Base-by-base conservation (phyloP, 2,888 invertebrate genomes). In the Tinea trinotella region DNA sequence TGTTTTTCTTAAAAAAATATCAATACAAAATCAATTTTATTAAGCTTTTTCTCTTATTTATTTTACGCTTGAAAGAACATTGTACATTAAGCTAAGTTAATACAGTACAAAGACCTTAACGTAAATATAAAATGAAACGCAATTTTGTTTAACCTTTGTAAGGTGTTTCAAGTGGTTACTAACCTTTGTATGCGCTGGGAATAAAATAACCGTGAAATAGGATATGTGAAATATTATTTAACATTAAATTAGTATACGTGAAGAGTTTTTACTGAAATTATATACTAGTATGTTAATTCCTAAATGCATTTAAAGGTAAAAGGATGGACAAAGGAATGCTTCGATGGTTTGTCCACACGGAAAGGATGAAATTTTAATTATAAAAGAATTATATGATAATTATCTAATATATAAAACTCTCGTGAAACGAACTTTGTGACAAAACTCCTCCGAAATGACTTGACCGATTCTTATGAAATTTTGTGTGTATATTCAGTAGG, bases 71-170 rank as follows among this genome's bases (percentile, higher is more conserved):
- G 7, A 30, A 30, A 40, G 24, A 40, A 40, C 7, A 44, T 44
- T 12, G 12, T 36, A 36, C 12, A 12, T 36, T 36, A 5, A 36
- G 10, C 36, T 36, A 12, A 36, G 36, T 36, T 36, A 36, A 36
- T 46, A 18, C 22, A 50, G 50, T 50, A 24, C 50, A 50, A 50
- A 22, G 50, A 50, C 24, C 50, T 50, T 13, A 13, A 24, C 50
- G 18, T 24, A 13, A 50, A 50, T 50, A 24, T 50, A 50, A 50
- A 50, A 50, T 50, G 50, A 24, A 50, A 24, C 6, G 24, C 24
- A 50, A 50, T 50, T 50, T 50, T 50, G 50, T 50, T 50, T 50
- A 50, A 50, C 50, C 50, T 50, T 50, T 50, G 50, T 24, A 15
- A 50, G 50, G 50, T 50, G 50, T 50, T 50, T 50, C 13, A 6